Evolutionary conservation across 2,888 invertebrate genomes (phyloP).

Genomic region (Linnaemya vulpina): DNA sequence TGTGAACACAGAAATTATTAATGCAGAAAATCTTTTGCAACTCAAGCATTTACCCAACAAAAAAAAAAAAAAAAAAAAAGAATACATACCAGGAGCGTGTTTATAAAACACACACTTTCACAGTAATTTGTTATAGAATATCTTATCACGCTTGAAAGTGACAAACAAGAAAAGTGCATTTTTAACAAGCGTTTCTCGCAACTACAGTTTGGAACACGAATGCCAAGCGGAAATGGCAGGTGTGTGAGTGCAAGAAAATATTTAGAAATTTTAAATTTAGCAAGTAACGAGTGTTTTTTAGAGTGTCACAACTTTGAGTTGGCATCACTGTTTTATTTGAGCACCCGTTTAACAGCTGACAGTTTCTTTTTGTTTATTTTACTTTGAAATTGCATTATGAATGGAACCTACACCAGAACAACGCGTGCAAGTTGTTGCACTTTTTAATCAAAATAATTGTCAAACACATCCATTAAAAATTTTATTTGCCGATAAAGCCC

Average conservation of each 20-base stretch:
- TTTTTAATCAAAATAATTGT: no score
- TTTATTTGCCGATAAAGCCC: no score
- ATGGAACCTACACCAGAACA: no score
- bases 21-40: constrained; percentile 40
- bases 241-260: background rate
- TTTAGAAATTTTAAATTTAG: background rate
- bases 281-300: no score
- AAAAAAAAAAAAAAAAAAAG: background rate
- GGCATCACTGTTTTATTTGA: background rate
- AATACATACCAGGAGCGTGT: background rate
- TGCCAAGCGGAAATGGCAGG: background rate
- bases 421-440: no score
- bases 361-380: no score
- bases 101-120: background rate
- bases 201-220: background rate
- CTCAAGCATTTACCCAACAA: background rate
- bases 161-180: constrained; percentile 35
- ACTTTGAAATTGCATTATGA: no score
- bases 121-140: constrained; percentile 20
- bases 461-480: no score
- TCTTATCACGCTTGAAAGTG: constrained; percentile 28
- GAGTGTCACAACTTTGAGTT: no score
- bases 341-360: no score
- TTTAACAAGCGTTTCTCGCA: constrained; percentile 26
- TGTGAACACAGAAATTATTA: constrained; percentile 1